phyloP scores from a whole-genome alignment of 2,888 invertebrate species.

The Odontomyia ornata region DNA sequence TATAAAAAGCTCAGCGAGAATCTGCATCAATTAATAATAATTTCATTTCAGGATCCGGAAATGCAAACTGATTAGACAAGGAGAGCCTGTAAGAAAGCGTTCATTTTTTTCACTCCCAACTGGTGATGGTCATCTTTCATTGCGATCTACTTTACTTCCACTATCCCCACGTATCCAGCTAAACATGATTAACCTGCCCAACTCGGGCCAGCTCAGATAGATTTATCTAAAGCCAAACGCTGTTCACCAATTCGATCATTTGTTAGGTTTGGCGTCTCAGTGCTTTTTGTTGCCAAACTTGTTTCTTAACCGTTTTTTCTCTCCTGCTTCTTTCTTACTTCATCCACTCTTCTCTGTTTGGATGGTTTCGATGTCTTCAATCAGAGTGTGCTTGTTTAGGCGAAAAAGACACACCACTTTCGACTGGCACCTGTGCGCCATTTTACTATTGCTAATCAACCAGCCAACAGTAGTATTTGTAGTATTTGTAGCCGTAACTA shows the following conservation, averaged over 20 bases:
- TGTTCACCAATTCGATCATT: neutral
- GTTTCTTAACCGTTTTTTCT: neutral
- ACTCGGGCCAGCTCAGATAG: neutral
- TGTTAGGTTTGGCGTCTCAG: neutral
- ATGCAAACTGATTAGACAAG: no score
- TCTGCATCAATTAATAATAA: no score
- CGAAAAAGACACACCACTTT: constrained; percentile 20
- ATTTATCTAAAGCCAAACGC: neutral
- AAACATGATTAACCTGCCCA: neutral
- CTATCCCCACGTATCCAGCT: neutral
- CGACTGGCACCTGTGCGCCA: constrained; percentile 27
- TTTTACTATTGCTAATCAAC: constrained; percentile 25
- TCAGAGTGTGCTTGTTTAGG: neutral
- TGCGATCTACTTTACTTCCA: no score
- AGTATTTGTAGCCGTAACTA: constrained; percentile 2
- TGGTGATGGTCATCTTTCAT: no score
- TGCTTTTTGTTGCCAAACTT: neutral
- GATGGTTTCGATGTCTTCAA: constrained; percentile 8
- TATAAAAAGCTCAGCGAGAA: no score
- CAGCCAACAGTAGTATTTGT: constrained; percentile 17
- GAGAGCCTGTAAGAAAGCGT: no score
- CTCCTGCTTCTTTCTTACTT: neutral
- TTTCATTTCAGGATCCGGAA: no score
- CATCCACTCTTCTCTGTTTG: neutral
- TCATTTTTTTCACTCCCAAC: no score